Evolutionary conservation across 2,113 vertebrate species (phyloP).

Genomic region (Entosphenus tridentatus): DNA sequence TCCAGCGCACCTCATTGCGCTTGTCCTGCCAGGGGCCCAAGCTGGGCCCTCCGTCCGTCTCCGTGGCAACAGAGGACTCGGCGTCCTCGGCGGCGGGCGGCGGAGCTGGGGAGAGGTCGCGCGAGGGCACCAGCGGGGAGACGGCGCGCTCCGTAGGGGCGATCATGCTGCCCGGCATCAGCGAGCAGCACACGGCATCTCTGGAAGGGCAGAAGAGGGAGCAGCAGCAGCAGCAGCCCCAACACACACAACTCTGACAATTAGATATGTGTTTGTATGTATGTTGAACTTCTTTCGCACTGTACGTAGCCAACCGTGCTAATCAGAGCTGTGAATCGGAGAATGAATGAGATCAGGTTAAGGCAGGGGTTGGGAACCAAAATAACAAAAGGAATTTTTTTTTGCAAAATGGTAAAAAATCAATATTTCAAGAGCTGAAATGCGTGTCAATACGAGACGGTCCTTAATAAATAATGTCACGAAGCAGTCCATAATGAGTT

Average conservation of each 20-base stretch:
- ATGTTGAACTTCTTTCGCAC: too few species aligned
- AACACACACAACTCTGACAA: background rate
- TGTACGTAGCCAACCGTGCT: too few species aligned
- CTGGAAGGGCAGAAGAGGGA: conserved; percentile 19
- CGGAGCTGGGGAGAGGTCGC: conserved; percentile 38
- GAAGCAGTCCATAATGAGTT: too few species aligned
- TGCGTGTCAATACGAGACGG: too few species aligned
- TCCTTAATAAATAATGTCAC: too few species aligned
- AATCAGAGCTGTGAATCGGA: too few species aligned
- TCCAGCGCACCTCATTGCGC: conserved; percentile 45
- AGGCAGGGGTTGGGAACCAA: too few species aligned
- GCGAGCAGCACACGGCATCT: conserved; percentile 62
- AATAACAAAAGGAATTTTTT: too few species aligned
- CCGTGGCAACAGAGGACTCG: conserved; percentile 23
- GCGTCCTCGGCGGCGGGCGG: conserved; percentile 49
- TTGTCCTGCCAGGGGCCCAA: conserved; percentile 81
- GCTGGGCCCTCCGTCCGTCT: conserved; percentile 51
- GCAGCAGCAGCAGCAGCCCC: background rate
- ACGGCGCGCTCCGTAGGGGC: conserved; percentile 64
- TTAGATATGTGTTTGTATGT: background rate
- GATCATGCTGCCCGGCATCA: conserved; percentile 95
- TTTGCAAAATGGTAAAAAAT: too few species aligned
- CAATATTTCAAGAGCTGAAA: too few species aligned
- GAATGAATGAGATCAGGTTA: too few species aligned
- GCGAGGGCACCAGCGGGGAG: conserved; percentile 45